Evolutionary conservation across 2,113 vertebrate species (phyloP), one percentile per base, ranked within the genome.

Genomic region (Eclectus roratus): DNA sequence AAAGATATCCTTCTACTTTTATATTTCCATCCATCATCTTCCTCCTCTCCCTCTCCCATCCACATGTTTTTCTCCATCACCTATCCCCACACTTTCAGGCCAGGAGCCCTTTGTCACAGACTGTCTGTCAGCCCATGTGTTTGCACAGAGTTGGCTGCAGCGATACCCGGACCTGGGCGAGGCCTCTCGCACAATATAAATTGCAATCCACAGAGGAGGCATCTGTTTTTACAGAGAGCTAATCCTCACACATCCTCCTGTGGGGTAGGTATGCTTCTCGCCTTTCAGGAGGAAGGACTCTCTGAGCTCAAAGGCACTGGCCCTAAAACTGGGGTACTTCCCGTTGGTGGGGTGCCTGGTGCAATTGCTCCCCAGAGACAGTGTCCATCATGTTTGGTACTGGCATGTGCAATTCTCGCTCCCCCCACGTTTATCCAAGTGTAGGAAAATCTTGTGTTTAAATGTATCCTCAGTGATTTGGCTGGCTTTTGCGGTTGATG

Each of bases 341-440:
- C 63, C 0, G 0, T 61, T 58, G 31, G 8, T 0, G 0, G 25
- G 66, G 33, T 55, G 46, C 39, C 0, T 0, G 12, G 12, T 55
- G 27, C 1, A 2, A 49, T 49, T 71, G 44, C 33, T 17, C 27
- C 20, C 9, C 28, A 10, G 85, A 43, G 71, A 49, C 13, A 31
- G 56, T 7, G 3, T 39, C 55, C 21, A 1, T 9, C 44, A 39
- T 12, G 3, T 33, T 43, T 66, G 31, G 16, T 3, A 41, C 18
- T 23, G 31, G n/a, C 9, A 5, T 1, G 29, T 0, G 4, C 35
- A 56, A 13, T 37, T 55, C 28, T 16, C 35, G 6, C 53, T 2
- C 27, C 2, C 4, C 19, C 4, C 13, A 47, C 0, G 43, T 63
- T 66, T 66, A 37, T 43, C 69, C 3, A 0, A 65, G 24, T 28